Percentiles rank a stretch among this genome's conserved stretches.
phyloP scores from a whole-genome alignment of 1,140 invertebrate genomes.

The Dendroctonus ponderosae region DNA sequence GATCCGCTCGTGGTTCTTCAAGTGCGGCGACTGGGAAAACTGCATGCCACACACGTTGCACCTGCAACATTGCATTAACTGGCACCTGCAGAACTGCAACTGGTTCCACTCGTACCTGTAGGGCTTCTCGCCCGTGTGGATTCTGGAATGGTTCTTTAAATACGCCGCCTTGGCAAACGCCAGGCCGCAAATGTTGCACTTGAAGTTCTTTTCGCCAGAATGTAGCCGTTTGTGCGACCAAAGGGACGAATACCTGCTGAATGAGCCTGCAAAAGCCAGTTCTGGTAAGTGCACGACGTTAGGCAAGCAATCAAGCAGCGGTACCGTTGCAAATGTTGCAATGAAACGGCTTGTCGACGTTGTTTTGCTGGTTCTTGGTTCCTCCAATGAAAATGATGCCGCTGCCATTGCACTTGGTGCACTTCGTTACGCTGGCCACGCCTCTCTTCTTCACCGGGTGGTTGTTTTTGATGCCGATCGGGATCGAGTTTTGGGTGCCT shows the following conservation, averaged over 20 bases:
- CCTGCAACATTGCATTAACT: slow-evolving; percentile 45
- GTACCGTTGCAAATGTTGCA: slow-evolving; percentile 79
- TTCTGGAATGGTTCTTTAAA: slow-evolving; percentile 87
- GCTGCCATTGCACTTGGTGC: slow-evolving; percentile 83
- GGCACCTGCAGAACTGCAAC: neutral
- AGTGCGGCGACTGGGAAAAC: slow-evolving; percentile 84
- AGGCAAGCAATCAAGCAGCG: slow-evolving; percentile 31
- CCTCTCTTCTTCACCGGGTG: slow-evolving; percentile 81
- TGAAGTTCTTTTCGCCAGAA: slow-evolving; percentile 85
- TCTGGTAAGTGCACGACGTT: neutral
- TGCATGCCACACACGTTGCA: slow-evolving; percentile 86
- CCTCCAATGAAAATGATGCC: slow-evolving; percentile 79
- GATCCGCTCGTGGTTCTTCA: slow-evolving; percentile 90
- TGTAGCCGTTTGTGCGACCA: slow-evolving; percentile 85
- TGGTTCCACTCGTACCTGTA: slow-evolving; percentile 55
- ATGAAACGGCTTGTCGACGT: slow-evolving; percentile 77
- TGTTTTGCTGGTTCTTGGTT: slow-evolving; percentile 55
- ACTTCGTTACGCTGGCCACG: slow-evolving; percentile 78
- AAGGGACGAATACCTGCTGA: slow-evolving; percentile 78
- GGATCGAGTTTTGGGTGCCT: slow-evolving; percentile 54
- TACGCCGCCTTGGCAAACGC: slow-evolving; percentile 89
- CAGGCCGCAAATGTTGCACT: slow-evolving; percentile 89
- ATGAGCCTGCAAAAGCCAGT: slow-evolving; percentile 54
- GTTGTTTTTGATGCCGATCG: slow-evolving; percentile 53
- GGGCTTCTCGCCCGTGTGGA: slow-evolving; percentile 78